Conservation (phyloP, 2,888 invertebrate genomes). For the Nemoura dubitans region DNA sequence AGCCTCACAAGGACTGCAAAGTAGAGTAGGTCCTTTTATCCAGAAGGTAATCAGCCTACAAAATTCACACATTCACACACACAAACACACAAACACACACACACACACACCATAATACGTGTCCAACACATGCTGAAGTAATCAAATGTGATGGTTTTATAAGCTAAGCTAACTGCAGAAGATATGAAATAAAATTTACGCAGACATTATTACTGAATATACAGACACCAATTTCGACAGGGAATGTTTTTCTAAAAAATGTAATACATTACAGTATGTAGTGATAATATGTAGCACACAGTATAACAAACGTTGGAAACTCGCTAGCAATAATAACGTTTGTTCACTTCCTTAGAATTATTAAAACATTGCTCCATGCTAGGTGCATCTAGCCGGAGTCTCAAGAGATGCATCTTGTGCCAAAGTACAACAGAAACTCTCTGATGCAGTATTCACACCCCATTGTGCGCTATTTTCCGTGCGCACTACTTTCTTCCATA, state of each 20-base stretch:
- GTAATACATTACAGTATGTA: not conserved
- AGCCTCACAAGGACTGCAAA: not conserved
- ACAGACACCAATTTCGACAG: not conserved
- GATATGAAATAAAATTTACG: not conserved
- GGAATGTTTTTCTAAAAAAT: not conserved
- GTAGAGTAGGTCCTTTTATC: not conserved
- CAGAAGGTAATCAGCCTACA: not conserved
- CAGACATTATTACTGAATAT: not conserved
- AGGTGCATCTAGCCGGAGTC: not conserved
- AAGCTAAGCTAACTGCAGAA: not conserved
- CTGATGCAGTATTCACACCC: slow-evolving; percentile 3
- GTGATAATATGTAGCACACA: not conserved
- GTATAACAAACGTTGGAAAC: not conserved
- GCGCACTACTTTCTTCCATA: not conserved
- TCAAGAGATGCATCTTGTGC: not conserved
- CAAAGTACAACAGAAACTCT: not conserved
- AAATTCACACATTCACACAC: not conserved
- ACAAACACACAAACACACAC: no score
- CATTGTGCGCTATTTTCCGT: not conserved
- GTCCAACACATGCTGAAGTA: not conserved
- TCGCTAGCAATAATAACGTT: not conserved
- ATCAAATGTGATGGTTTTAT: not conserved
- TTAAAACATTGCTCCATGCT: not conserved
- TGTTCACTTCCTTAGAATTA: not conserved
- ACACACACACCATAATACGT: not conserved